phyloP scores from a whole-genome alignment of 2,888 invertebrate species.

The Archips crataeganus region DNA sequence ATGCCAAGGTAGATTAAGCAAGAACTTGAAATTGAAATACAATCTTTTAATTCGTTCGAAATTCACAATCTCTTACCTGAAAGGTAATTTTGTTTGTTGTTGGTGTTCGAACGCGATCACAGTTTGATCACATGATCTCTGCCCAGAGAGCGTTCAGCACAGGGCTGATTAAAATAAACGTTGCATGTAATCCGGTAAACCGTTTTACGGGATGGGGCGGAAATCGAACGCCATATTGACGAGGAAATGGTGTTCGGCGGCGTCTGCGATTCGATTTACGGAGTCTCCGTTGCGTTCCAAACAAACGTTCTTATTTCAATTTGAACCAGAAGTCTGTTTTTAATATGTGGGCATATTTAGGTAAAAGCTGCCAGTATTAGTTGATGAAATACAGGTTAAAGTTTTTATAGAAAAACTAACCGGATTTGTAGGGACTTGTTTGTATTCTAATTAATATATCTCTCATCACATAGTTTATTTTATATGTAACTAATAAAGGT shows the following conservation, averaged over 20 bases:
- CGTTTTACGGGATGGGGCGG: constrained; percentile 74
- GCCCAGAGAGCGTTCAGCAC: constrained; percentile 49
- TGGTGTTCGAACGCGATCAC: constrained; percentile 46
- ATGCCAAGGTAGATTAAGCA: neutral
- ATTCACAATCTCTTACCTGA: constrained; percentile 19
- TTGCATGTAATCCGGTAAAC: constrained; percentile 75
- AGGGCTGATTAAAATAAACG: constrained; percentile 74
- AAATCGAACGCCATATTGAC: constrained; percentile 83
- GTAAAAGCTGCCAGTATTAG: neutral
- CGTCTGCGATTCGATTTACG: constrained; percentile 53
- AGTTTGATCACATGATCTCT: constrained; percentile 52
- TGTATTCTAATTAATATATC: neutral
- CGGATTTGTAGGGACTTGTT: neutral
- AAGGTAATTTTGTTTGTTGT: constrained; percentile 41
- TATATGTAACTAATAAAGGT: no score
- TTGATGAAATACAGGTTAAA: neutral
- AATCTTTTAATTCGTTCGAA: constrained; percentile 13
- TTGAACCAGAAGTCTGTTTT: constrained; percentile 5
- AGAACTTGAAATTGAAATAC: neutral
- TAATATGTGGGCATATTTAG: neutral
- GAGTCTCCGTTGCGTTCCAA: constrained; percentile 45
- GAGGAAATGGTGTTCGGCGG: constrained; percentile 73
- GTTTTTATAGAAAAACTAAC: neutral
- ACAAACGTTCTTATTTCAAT: constrained; percentile 30
- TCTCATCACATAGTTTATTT: neutral